Evolutionary conservation across 2,888 invertebrate genomes (phyloP), one percentile per base, ranked within the genome.

Genomic region (Acrobasis repandana): DNA sequence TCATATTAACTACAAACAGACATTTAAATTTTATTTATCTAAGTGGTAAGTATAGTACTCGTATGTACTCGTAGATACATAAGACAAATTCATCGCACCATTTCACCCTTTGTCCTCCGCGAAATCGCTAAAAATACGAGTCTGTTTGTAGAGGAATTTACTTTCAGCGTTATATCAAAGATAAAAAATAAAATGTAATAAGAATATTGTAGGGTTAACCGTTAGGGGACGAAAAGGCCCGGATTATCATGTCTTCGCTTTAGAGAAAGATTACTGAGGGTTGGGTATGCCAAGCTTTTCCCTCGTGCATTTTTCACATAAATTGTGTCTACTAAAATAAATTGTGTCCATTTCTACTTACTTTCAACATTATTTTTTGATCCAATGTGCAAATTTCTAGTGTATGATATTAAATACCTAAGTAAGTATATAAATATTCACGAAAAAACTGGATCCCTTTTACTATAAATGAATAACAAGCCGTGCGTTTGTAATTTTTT

Each of bases 131-230:
- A 48, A 48, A 16, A 48, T 48, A 16, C 18, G 10, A 10, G 48
- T 15, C 6, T 20, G 48, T 48, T 16, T 48, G 48, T 9, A 9
- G 11, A 48, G 20, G 14, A 43, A 20, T 43, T 20, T 28, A 6
- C 28, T 6, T 20, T 20, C 4, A 52, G 4, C 15, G 34, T 54
- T 54, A 14, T 16, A 54, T 18, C 14, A 54, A 14, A 54, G 38
- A 18, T 38, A 43, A 54, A 18, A 16, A 18, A 38, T 20, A 14
- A 38, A 38, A 43, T 52, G 43, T 14, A 43, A 54, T 38, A 54
- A 38, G 43, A 54, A 54, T 14, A 38, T 54, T 18, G 34, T 18
- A 9, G 54, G 54, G 18, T 38, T 36, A 11, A 54, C 54, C 38
- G 38, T 16, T 38, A 20, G 1, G 54, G 54, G 36, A 43, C 16